Conservation (phyloP, 2,797 vertebrate genomes). For the Phoxinus dragarum region DNA sequence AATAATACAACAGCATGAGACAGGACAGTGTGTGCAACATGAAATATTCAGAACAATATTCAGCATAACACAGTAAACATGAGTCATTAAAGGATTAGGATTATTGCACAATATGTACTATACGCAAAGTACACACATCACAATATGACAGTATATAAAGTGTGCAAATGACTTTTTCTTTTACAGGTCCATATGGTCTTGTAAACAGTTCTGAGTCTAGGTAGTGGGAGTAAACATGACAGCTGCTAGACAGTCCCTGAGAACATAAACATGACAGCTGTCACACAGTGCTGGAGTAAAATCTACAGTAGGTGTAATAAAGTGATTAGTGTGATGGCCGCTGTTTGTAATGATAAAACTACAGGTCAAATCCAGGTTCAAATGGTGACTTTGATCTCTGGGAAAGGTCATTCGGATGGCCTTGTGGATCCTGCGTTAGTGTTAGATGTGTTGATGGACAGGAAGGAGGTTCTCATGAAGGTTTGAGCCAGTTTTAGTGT, state of each 20-base stretch:
- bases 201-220: background rate
- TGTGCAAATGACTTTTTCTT: background rate
- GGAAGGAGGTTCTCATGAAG: background rate
- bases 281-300: background rate
- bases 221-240: conserved; percentile 21
- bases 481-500: background rate
- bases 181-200: conserved; percentile 16
- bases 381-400: background rate
- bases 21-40: background rate
- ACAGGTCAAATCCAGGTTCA: background rate
- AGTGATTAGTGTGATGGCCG: conserved; percentile 6
- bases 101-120: background rate
- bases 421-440: background rate
- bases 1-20: background rate
- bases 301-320: conserved; percentile 32
- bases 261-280: conserved; percentile 28
- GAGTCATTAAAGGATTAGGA: background rate
- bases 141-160: background rate
- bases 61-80: background rate
- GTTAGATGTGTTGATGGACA: background rate
- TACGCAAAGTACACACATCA: background rate
- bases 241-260: conserved; percentile 26
- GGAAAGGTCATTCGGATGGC: background rate
- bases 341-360: background rate
- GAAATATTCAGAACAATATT: conserved; percentile 32